Conservation (phyloP, 1,140 invertebrate genomes). For the Calosoma granatense region DNA sequence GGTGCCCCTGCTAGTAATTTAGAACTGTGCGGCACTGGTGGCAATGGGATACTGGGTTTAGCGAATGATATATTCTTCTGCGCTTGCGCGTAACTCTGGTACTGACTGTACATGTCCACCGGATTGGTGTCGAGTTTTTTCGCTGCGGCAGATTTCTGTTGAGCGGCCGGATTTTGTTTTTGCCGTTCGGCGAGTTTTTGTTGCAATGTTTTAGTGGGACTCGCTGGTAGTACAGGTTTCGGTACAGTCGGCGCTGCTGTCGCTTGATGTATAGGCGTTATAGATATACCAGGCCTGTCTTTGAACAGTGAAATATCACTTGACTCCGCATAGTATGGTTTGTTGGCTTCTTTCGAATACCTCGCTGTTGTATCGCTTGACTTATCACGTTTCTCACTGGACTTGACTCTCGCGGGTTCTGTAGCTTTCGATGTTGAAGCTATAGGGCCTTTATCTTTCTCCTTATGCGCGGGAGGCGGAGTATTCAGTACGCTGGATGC, state of each 20-base stretch:
- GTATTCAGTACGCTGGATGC: not conserved
- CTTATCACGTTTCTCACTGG: not conserved
- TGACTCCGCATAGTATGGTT: not conserved
- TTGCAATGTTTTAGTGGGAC: constrained; percentile 47
- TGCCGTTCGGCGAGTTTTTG: constrained; percentile 50
- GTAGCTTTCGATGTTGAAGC: not conserved
- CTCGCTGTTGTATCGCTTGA: not conserved
- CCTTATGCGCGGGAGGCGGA: not conserved
- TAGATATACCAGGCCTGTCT: constrained; percentile 30
- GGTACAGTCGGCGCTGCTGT: constrained; percentile 14
- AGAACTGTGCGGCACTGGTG: not conserved
- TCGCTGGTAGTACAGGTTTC: constrained; percentile 26
- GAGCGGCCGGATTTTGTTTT: constrained; percentile 31
- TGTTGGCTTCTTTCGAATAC: not conserved
- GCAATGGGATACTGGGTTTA: not conserved
- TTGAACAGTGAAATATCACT: constrained; percentile 21
- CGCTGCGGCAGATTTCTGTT: not conserved
- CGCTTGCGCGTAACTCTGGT: not conserved
- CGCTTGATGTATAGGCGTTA: constrained; percentile 24
- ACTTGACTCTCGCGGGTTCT: not conserved
- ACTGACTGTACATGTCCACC: not conserved
- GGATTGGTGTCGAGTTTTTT: not conserved
- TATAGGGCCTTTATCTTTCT: not conserved
- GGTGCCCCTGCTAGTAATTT: not conserved
- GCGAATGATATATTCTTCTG: not conserved